phyloP scores from a whole-genome alignment of 2,797 vertebrate genomes.

The Acipenser oxyrinchus region DNA sequence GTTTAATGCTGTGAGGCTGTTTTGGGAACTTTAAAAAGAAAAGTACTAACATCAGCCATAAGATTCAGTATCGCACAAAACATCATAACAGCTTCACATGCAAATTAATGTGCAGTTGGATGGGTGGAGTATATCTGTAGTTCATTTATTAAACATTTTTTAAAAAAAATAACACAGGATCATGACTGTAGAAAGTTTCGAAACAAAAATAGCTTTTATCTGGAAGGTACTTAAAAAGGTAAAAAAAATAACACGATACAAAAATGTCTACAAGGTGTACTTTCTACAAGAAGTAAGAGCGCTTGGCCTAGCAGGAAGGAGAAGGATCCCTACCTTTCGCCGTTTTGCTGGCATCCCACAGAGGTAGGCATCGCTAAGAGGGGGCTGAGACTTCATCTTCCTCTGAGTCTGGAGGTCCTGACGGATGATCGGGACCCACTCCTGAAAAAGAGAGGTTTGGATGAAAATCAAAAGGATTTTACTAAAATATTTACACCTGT shows the following conservation, averaged over 20 bases:
- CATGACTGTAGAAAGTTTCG: too few relatives aligned
- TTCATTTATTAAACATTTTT: too few relatives aligned
- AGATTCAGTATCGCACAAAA: not conserved
- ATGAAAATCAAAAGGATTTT: not conserved
- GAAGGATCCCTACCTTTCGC: conserved; percentile 63
- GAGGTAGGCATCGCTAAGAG: conserved; percentile 81
- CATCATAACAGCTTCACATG: too few relatives aligned
- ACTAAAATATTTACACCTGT: not conserved
- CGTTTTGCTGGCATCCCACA: conserved; percentile 89
- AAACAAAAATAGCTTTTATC: too few relatives aligned
- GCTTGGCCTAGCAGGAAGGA: not conserved
- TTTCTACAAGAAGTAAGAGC: not conserved
- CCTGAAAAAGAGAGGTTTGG: conserved; percentile 43
- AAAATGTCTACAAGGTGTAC: too few relatives aligned
- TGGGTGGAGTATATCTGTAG: not conserved
- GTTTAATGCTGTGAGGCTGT: too few relatives aligned
- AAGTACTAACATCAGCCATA: not conserved
- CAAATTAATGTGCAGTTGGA: not conserved
- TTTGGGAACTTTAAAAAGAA: not conserved
- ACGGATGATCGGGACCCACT: conserved; percentile 87
- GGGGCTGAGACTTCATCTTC: conserved; percentile 83
- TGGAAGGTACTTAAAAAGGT: not conserved
- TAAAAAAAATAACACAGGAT: not conserved
- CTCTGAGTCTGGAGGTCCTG: conserved; percentile 83
- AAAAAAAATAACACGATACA: not conserved